phyloP scores from a whole-genome alignment of 2,797 vertebrate genomes.

The Picus viridis region DNA sequence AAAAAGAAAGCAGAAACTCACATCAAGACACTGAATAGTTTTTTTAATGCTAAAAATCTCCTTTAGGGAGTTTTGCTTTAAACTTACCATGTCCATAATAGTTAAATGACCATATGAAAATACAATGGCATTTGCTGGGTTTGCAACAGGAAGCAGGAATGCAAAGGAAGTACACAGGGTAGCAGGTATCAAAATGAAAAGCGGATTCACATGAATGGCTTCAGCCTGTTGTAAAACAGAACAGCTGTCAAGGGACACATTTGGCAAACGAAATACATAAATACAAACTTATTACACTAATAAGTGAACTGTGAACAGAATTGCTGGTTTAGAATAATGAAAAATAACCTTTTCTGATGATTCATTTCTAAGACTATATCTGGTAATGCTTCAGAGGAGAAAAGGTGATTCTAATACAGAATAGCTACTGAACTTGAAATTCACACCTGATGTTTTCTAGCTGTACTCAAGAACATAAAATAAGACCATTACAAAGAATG shows the following conservation, averaged over 20 bases:
- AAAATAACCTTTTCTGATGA: neutral
- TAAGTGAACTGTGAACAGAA: neutral
- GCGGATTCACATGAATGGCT: conserved; percentile 89
- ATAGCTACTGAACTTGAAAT: neutral
- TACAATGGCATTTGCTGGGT: conserved; percentile 91
- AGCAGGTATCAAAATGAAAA: conserved; percentile 89
- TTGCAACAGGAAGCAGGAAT: conserved; percentile 91
- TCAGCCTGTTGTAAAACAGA: conserved; percentile 82
- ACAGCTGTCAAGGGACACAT: neutral
- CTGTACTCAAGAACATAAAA: neutral
- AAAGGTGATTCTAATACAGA: neutral
- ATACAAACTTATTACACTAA: neutral
- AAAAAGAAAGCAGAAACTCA: conserved; percentile 25
- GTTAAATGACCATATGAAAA: conserved; percentile 90
- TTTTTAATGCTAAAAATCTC: neutral
- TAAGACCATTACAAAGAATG: neutral
- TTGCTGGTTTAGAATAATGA: neutral
- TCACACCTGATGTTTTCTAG: neutral
- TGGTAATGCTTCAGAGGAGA: neutral
- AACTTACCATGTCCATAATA: conserved; percentile 89
- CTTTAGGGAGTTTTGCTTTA: neutral
- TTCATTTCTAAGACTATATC: neutral
- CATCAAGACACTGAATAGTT: neutral
- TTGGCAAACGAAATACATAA: neutral
- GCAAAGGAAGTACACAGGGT: conserved; percentile 93